Base-by-base conservation (phyloP, 37 sponge, comb jelly and placozoan species). In the Dysidea cf. avara region DNA sequence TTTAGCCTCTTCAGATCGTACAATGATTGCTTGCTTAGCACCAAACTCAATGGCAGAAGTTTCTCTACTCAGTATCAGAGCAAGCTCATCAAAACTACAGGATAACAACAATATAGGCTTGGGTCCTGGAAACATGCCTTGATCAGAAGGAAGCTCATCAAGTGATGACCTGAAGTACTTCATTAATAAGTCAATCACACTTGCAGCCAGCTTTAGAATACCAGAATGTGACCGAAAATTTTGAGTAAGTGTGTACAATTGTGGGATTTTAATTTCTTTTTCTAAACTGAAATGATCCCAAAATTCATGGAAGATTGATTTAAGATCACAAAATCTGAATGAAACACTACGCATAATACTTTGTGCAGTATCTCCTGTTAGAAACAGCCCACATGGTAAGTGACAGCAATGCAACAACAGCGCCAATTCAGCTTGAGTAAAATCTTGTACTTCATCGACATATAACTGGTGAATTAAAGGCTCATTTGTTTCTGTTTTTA, bases 41-140 rank as follows among this genome's bases (percentile, higher is more conserved):
- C 93, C 93, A 88, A 92, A 92, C 65, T 92, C 93, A 74, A 92
- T 87, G 0, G 76, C 26, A 1, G 93, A 92, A 0, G 74, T 28
- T 26, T 71, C 76, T 26, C 93, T 48, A 33, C 73, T 71, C 46
- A 92, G 55, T 26, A 92, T 71, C 18, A 92, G 79, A 30, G 92
- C 88, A 25, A 92, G 77, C 32, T 86, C 84, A 30, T 64, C 57
- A 17, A 50, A 66, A 53, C 75, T 53, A 21, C 75, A 74, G 3
- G 90, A 80, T 0, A 77, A 74, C 13, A 72, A 60, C 24, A 72
- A 22, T 7, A 72, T 16, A 25, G 79, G 79, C 71, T 77, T 25
- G 21, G 79, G 79, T 7, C 79, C 79, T 46, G 25, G 58, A 52
- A 78, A 78, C 7, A 72, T 38, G 53, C 52, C 71, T 2, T 53